These are phyloP conservation scores for Radopholus similis DNA, from an alignment of 1,140 invertebrate genomes.

Conservation along the genomic window DNA sequence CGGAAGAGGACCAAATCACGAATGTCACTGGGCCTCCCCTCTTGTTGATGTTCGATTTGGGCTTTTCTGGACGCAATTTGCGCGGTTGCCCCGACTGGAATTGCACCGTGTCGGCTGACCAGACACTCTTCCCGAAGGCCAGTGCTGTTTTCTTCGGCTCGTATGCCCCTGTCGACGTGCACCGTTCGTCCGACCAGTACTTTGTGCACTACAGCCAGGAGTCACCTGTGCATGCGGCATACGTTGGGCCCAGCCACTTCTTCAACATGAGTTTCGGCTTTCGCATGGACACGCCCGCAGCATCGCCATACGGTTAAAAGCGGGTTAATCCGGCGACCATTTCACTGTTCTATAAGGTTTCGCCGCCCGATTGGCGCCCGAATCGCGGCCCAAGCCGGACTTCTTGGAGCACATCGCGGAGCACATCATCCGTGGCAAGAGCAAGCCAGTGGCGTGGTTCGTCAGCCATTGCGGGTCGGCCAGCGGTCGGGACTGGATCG, in stretches of 20 bases:
- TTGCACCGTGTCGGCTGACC: constrained; percentile 39
- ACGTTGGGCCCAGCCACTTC: background rate
- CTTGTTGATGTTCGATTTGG: constrained; percentile 4
- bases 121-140: background rate
- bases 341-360: constrained; percentile 17
- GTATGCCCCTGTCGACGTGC: background rate
- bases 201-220: constrained; percentile 47
- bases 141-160: constrained; percentile 25
- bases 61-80: constrained; percentile 28
- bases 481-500: constrained; percentile 37
- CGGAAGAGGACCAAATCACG: background rate
- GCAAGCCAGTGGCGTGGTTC: constrained; percentile 60
- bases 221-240: background rate
- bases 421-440: constrained; percentile 53
- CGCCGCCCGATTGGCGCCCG: constrained; percentile 41
- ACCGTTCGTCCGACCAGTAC: constrained; percentile 37
- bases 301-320: constrained; percentile 49
- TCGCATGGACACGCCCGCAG: constrained; percentile 42
- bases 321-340: background rate
- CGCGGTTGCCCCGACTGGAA: constrained; percentile 58
- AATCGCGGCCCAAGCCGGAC: constrained; percentile 20
- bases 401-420: constrained; percentile 18
- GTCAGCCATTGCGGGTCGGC: constrained; percentile 58
- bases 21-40: background rate
- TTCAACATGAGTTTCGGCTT: constrained; percentile 50